These are phyloP conservation scores for Stegana nigrithorax DNA, from an alignment of 2,888 invertebrate species.

Conservation along the genomic window DNA sequence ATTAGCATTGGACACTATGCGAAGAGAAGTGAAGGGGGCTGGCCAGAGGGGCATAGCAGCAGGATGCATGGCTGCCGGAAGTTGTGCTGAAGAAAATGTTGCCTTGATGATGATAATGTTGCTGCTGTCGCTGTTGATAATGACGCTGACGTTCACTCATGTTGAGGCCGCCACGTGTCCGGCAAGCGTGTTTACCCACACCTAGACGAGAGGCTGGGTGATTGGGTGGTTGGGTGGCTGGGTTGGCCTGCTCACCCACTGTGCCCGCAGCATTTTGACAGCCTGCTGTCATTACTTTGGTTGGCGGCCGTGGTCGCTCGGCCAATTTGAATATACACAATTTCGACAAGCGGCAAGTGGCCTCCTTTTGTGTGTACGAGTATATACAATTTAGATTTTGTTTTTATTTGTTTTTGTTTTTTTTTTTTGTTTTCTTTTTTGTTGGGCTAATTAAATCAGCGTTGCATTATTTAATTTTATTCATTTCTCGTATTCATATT, in stretches of 20 bases:
- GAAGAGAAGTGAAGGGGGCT: no score
- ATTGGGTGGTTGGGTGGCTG: no score
- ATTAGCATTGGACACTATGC: not conserved
- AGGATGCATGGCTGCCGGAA: no score
- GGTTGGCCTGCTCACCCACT: not conserved
- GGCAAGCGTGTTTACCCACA: not conserved
- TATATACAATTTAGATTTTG: not conserved
- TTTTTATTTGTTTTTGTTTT: no score
- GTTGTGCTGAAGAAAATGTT: no score
- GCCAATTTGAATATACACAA: no score
- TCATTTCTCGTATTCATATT: not conserved
- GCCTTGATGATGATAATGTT: not conserved
- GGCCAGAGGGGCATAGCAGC: no score
- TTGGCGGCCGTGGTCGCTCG: no score
- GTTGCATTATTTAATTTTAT: conserved; percentile 7
- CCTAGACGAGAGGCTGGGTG: no score
- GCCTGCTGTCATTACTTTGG: conserved; percentile 3
- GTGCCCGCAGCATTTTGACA: not conserved
- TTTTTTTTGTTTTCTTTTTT: not conserved
- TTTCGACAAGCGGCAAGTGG: no score
- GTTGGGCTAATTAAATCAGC: conserved; percentile 12
- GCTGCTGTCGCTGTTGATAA: not conserved
- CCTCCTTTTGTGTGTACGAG: not conserved
- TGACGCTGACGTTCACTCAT: not conserved
- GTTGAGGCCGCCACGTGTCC: conserved; percentile 8